These are phyloP conservation scores for Thera obeliscata DNA, from an alignment of 2,888 invertebrate genomes.

Conservation along the genomic window DNA sequence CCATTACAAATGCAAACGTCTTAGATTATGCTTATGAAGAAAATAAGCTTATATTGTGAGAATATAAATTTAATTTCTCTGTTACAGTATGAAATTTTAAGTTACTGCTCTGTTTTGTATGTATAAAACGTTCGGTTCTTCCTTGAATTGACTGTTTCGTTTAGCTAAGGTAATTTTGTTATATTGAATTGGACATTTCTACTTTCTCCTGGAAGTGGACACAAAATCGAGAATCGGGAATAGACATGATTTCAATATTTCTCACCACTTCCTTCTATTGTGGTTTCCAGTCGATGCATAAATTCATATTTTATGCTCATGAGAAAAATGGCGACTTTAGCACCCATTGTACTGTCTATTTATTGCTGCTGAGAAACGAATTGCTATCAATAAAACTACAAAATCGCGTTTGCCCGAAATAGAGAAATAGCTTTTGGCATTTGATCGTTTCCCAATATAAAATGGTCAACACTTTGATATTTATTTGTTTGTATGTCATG, in stretches of 20 bases:
- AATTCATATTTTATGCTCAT: constrained; percentile 52
- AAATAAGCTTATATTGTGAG: background rate
- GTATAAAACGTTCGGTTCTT: constrained; percentile 1
- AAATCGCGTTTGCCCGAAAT: constrained; percentile 10
- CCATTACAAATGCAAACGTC: constrained; percentile 18
- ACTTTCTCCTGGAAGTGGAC: constrained; percentile 26
- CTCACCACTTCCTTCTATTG: constrained; percentile 61
- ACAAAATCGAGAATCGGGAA: constrained; percentile 41
- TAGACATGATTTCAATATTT: constrained; percentile 62
- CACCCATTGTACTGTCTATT: constrained; percentile 38
- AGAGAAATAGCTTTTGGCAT: background rate
- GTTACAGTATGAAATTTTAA: constrained; percentile 9
- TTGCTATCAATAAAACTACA: constrained; percentile 28
- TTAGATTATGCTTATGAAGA: constrained; percentile 10
- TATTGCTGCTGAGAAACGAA: constrained; percentile 34
- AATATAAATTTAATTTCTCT: constrained; percentile 12
- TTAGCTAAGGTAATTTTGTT: constrained; percentile 16
- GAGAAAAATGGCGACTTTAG: constrained; percentile 53
- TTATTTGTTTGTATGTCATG: no score
- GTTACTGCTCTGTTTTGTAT: constrained; percentile 12
- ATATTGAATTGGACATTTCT: constrained; percentile 10
- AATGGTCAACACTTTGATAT: background rate
- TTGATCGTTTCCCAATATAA: background rate
- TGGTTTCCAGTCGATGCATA: constrained; percentile 58
- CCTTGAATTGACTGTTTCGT: constrained; percentile 5